Evolutionary conservation across 2,888 invertebrate species (phyloP), one percentile per base, ranked within the genome.

Genomic region (Phyllotreta cruciferae): DNA sequence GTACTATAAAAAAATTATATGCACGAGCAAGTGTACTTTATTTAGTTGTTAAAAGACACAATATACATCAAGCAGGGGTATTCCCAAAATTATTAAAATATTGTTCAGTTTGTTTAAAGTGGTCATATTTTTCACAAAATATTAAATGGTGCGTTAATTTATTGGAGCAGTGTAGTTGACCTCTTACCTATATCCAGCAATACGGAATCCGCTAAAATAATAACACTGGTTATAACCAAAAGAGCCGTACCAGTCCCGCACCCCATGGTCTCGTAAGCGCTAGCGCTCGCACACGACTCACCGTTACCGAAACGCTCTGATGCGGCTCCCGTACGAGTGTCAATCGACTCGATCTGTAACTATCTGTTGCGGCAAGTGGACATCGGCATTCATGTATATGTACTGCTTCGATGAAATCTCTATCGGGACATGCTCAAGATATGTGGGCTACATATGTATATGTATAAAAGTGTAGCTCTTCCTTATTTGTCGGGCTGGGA

Each of bases 141-240:
- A n/a, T n/a, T n/a, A n/a, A n/a, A n/a, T n/a, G n/a, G n/a, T n/a
- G n/a, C n/a, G n/a, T n/a, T n/a, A n/a, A n/a, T n/a, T n/a, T n/a
- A n/a, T n/a, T n/a, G n/a, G n/a, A n/a, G n/a, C 42, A 24, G 9
- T 41, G 41, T 57, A 5, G 10, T 37, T 13, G 7, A 44, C 41
- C 35, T 58, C 81, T 76, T 78, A 85, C 86, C 85, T 79, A 83
- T 79, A 71, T 86, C 85, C 74, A 85, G 73, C 60, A 83, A 83
- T 65, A 85, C 82, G n/a, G 82, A 80, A 58, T 81, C 78, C 61
- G 78, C 68, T 13, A 79, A 68, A 55, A 82, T 74, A 37, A 83
- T 75, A 69, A 79, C 73, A 56, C 81, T 64, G 34, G 75, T 75
- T 58, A 81, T 72, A 68, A 76, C 79, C 73, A 77, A 76, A 78